Conservation (phyloP, 2,888 invertebrate genomes). For the Heliconius charithonia region DNA sequence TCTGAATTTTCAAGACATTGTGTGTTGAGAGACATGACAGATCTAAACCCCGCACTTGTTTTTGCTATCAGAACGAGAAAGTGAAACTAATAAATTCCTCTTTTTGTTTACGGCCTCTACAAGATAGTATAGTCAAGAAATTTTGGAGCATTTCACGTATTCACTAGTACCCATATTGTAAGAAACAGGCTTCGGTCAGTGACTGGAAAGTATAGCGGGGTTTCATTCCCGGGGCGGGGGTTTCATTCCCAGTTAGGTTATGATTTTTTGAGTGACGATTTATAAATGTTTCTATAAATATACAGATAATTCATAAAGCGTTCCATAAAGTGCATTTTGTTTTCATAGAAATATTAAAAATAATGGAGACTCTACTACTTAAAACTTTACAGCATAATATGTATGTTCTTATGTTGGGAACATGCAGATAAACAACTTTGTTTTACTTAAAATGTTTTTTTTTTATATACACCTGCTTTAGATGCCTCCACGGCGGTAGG, state of each 20-base stretch:
- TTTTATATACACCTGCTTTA: background rate
- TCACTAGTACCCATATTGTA: too few relatives aligned
- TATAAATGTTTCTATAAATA: background rate
- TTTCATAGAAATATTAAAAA: background rate
- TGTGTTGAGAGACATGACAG: background rate
- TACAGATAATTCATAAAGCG: background rate
- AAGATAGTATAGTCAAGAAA: too few relatives aligned
- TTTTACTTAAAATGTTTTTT: background rate
- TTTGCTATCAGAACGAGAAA: too few relatives aligned
- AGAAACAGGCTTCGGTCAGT: too few relatives aligned
- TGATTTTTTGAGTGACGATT: too few relatives aligned
- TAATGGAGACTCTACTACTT: background rate
- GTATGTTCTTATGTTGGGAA: background rate
- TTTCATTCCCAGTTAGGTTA: too few relatives aligned
- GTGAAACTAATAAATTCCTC: too few relatives aligned
- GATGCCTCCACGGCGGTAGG: too few relatives aligned
- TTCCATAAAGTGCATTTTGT: background rate
- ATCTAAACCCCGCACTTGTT: background rate
- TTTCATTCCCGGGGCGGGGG: too few relatives aligned
- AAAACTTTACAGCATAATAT: constrained; percentile 1
- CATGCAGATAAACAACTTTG: background rate
- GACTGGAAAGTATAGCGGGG: too few relatives aligned
- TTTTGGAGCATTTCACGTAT: too few relatives aligned
- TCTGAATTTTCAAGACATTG: background rate
- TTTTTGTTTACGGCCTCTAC: too few relatives aligned